Percentiles rank a stretch among this genome's conserved stretches.
phyloP scores from a whole-genome alignment of 2,888 invertebrate species.

The Aleiodes leptofemur region DNA sequence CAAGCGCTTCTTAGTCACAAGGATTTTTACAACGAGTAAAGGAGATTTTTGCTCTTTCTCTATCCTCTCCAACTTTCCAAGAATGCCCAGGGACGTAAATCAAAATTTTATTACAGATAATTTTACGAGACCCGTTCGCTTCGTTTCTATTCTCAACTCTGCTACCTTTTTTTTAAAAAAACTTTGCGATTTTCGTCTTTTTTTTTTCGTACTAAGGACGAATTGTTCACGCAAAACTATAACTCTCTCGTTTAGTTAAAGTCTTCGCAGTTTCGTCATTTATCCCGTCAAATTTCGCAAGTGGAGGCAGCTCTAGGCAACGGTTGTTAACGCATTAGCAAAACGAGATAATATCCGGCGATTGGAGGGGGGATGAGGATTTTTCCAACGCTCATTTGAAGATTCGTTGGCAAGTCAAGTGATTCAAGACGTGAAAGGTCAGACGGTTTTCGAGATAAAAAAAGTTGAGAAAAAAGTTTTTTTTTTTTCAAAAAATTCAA shows the following conservation, averaged over 20 bases:
- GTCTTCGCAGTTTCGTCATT: neutral
- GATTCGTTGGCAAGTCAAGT: constrained; percentile 28
- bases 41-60: constrained; percentile 43
- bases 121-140: constrained; percentile 68
- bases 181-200: constrained; percentile 62
- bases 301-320: constrained; percentile 19
- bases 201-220: neutral
- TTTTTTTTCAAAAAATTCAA: too few relatives aligned
- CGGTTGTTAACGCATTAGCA: constrained; percentile 55
- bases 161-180: constrained; percentile 59
- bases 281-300: constrained; percentile 8
- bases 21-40: constrained; percentile 42
- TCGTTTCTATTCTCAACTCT: constrained; percentile 50
- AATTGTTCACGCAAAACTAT: constrained; percentile 21
- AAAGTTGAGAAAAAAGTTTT: neutral
- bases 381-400: neutral
- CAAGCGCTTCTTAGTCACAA: constrained; percentile 47
- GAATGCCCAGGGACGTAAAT: constrained; percentile 67
- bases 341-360: constrained; percentile 44
- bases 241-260: constrained; percentile 27
- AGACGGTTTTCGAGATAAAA: constrained; percentile 32
- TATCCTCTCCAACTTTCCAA: constrained; percentile 62
- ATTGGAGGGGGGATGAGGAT: constrained; percentile 41
- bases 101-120: constrained; percentile 73
- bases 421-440: constrained; percentile 40